Percentiles rank a stretch among this genome's conserved stretches.
Evolutionary conservation across 1,140 invertebrate species (phyloP).

Genomic region (Araneus ventricosus): DNA sequence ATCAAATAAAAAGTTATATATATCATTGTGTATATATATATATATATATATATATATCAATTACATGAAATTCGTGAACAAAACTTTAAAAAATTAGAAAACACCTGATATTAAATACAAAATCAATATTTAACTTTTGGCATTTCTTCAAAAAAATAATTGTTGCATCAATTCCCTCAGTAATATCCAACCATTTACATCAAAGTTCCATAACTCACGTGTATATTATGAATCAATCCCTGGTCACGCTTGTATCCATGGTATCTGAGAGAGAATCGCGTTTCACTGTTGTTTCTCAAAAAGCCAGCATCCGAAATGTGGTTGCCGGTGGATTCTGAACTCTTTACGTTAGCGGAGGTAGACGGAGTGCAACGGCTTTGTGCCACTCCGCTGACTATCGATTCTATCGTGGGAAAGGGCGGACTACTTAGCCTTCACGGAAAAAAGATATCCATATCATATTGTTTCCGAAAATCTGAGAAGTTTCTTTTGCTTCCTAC

Average conservation of each 20-base stretch:
- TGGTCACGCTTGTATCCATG: background rate
- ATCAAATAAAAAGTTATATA: too few species aligned
- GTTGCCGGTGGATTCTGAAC: background rate
- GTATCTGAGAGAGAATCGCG: background rate
- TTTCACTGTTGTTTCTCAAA: background rate
- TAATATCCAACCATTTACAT: background rate
- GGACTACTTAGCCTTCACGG: background rate
- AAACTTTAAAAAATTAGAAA: too few species aligned
- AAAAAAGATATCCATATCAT: background rate
- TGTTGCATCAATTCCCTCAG: too few species aligned
- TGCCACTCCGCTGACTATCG: slow-evolving; percentile 61
- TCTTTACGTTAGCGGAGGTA: slow-evolving; percentile 56
- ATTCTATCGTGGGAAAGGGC: slow-evolving; percentile 11
- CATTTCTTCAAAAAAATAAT: too few species aligned
- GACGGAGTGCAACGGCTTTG: slow-evolving; percentile 54
- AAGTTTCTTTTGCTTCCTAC: background rate
- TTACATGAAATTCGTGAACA: too few species aligned
- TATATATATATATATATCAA: too few species aligned
- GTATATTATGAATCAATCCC: background rate
- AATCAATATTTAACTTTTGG: too few species aligned
- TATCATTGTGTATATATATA: too few species aligned
- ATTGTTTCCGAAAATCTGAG: background rate
- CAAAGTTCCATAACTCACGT: background rate
- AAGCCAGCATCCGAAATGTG: background rate
- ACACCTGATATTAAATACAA: too few species aligned